These are phyloP conservation scores for Aricia agestis DNA, from an alignment of 1,140 invertebrate species.

Conservation along the genomic window DNA sequence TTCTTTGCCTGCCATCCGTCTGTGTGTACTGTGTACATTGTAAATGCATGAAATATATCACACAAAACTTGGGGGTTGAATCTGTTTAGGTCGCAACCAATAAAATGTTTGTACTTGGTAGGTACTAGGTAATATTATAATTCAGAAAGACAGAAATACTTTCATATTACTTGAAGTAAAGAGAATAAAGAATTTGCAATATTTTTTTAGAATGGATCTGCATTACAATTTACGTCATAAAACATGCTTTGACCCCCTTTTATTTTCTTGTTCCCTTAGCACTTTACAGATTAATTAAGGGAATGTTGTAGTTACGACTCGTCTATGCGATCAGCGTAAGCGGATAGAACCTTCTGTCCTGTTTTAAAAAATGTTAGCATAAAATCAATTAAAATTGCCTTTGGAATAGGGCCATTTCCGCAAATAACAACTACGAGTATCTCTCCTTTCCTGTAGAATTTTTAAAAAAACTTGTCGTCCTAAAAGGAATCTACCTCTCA, in stretches of 20 bases:
- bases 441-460: neutral
- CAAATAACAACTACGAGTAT: neutral
- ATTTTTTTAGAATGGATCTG: no score
- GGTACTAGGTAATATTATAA: no score
- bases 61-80: no score
- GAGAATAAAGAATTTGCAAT: no score
- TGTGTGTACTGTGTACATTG: neutral
- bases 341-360: neutral
- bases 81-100: no score
- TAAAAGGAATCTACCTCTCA: constrained; percentile 2
- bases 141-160: no score
- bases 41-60: no score
- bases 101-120: no score
- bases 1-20: neutral
- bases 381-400: neutral
- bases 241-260: no score
- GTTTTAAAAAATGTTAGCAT: neutral
- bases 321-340: neutral
- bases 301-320: neutral
- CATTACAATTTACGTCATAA: no score
- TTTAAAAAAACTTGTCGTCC: neutral
- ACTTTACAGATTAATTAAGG: neutral
- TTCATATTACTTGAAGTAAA: no score
- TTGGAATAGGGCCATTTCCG: neutral
- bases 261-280: neutral